Conservation (phyloP, 2,113 vertebrate species). For the Solea solea region DNA sequence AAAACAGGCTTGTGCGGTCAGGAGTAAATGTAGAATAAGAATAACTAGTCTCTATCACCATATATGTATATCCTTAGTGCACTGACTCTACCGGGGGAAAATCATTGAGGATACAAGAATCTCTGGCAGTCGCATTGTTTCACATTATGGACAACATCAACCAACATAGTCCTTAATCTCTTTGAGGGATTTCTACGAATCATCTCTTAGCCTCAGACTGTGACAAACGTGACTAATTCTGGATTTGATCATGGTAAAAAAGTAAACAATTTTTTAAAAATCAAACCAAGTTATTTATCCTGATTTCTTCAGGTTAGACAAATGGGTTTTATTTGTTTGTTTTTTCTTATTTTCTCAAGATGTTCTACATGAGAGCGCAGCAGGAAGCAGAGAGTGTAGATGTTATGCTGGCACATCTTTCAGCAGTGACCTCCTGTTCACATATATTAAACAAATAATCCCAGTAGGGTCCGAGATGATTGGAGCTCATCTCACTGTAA, state of each 20-base stretch:
- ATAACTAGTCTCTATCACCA: conserved; percentile 1
- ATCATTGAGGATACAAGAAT: background rate
- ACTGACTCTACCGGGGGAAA: background rate
- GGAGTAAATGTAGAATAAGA: conserved; percentile 15
- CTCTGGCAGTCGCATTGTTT: conserved; percentile 7
- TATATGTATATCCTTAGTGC: background rate
- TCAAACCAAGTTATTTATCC: background rate
- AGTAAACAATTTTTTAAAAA: background rate
- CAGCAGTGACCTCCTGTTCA: conserved; percentile 23
- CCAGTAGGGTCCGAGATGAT: conserved; percentile 5
- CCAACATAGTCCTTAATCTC: conserved; percentile 7
- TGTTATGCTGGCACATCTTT: conserved; percentile 5
- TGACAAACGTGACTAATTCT: conserved; percentile 5
- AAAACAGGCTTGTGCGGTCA: conserved; percentile 1
- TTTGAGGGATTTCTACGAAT: conserved; percentile 31
- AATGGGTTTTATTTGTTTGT: background rate
- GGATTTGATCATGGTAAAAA: conserved; percentile 13
- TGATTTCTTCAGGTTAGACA: background rate
- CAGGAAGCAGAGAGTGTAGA: conserved; percentile 8
- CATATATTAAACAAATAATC: conserved; percentile 39
- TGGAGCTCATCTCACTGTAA: conserved; percentile 34
- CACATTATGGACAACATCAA: too few relatives aligned
- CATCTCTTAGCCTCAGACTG: background rate
- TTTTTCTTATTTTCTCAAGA: too few relatives aligned
- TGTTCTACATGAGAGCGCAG: too few relatives aligned